A percentile compares a stretch with the other conserved stretches of the same genome.
Conservation (phyloP, 2,888 invertebrate genomes). For the Heterodera filipjevi region DNA sequence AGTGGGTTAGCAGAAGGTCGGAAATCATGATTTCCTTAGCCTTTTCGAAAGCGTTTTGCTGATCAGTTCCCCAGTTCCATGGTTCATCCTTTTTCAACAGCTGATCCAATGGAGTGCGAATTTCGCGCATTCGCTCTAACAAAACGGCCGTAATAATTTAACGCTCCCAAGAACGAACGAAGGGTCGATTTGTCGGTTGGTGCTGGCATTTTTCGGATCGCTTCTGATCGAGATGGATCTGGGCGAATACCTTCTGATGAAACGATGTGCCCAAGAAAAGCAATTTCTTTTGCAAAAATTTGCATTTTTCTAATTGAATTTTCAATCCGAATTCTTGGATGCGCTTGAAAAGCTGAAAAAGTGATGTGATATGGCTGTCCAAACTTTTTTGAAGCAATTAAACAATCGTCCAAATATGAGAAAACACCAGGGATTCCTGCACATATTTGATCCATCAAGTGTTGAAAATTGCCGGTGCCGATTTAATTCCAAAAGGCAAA, state of each 20-base stretch:
- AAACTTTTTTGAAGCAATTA: slow-evolving; percentile 32
- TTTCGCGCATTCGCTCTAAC: slow-evolving; percentile 24
- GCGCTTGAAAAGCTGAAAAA: slow-evolving; percentile 26
- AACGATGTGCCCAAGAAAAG: slow-evolving; percentile 38
- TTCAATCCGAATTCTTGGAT: slow-evolving; percentile 36
- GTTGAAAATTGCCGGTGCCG: slow-evolving; percentile 50
- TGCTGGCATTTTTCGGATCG: slow-evolving; percentile 42
- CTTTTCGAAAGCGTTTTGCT: slow-evolving; percentile 34
- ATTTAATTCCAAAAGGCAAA: slow-evolving; percentile 49
- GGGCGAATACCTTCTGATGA: slow-evolving; percentile 40
- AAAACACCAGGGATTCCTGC: slow-evolving; percentile 36
- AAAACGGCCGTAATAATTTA: slow-evolving; percentile 38
- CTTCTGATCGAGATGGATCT: slow-evolving; percentile 42
- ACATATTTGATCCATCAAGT: slow-evolving; percentile 44
- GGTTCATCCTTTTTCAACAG: slow-evolving; percentile 30
- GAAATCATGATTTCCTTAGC: slow-evolving; percentile 50
- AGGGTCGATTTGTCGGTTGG: slow-evolving; percentile 31
- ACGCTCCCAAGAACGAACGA: slow-evolving; percentile 40
- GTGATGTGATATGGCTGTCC: slow-evolving; percentile 32
- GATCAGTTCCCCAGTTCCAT: slow-evolving; percentile 37
- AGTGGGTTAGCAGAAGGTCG: slow-evolving; percentile 56
- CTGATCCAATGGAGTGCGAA: slow-evolving; percentile 39
- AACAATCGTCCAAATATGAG: slow-evolving; percentile 45
- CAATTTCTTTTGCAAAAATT: slow-evolving; percentile 14
- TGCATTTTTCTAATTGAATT: slow-evolving; percentile 34